Conservation (phyloP, 2,888 invertebrate genomes). For the Camponotus fellah region DNA sequence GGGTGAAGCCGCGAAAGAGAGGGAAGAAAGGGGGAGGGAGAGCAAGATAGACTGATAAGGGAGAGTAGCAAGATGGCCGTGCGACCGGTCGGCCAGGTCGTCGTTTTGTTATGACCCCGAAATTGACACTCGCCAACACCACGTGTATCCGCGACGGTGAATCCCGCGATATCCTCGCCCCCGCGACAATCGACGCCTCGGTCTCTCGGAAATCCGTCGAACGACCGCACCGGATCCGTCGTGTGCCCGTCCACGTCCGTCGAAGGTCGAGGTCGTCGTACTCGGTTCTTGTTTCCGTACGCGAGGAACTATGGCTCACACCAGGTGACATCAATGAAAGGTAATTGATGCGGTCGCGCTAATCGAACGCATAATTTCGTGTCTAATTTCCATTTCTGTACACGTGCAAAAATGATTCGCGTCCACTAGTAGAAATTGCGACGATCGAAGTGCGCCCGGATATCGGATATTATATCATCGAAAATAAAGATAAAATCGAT, state of each 20-base stretch:
- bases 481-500: background rate
- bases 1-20: constrained; percentile 60
- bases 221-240: background rate
- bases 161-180: background rate
- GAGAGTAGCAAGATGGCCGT: constrained; percentile 79
- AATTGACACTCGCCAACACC: constrained; percentile 64
- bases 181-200: background rate
- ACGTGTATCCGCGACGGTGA: constrained; percentile 65
- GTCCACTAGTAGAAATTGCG: background rate
- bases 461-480: background rate
- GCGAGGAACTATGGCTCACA: constrained; percentile 79
- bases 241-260: background rate
- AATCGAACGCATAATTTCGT: background rate
- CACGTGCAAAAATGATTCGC: background rate
- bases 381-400: background rate
- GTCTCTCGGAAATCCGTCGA: background rate
- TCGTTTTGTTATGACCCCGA: constrained; percentile 82
- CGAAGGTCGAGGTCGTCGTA: constrained; percentile 39
- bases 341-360: constrained; percentile 60
- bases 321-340: constrained; percentile 83
- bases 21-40: constrained; percentile 35
- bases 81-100: constrained; percentile 76
- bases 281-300: constrained; percentile 33
- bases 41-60: constrained; percentile 42
- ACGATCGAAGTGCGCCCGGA: background rate